phyloP scores from a whole-genome alignment of 1,140 invertebrate species.

The Drosophila novamexicana region DNA sequence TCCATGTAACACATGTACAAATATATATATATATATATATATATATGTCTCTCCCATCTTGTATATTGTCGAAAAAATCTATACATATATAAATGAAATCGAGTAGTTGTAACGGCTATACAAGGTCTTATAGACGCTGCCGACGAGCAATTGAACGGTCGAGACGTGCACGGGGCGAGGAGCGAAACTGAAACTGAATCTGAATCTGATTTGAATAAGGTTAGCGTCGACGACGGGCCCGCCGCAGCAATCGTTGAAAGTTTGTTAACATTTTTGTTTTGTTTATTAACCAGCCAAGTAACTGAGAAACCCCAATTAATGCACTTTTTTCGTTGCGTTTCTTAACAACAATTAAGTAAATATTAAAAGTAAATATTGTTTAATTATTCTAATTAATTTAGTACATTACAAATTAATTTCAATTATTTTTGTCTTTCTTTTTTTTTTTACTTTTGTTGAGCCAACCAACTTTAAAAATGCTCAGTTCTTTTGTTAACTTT shows the following conservation, averaged over 20 bases:
- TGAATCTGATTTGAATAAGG: slow-evolving; percentile 77
- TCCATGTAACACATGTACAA: slow-evolving; percentile 13
- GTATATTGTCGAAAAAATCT: neutral
- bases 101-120: slow-evolving; percentile 83
- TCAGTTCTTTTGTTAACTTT: slow-evolving; percentile 13
- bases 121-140: slow-evolving; percentile 85
- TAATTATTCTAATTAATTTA: slow-evolving; percentile 2
- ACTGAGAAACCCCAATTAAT: slow-evolving; percentile 19
- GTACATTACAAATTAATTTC: slow-evolving; percentile 11
- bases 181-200: slow-evolving; percentile 65
- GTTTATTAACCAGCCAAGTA: slow-evolving; percentile 63
- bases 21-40: slow-evolving; percentile 24
- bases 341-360: slow-evolving; percentile 20
- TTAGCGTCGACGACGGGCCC: slow-evolving; percentile 70
- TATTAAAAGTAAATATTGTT: slow-evolving; percentile 20
- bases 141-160: slow-evolving; percentile 84
- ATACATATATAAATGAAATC: neutral
- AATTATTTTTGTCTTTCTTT: neutral
- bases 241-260: slow-evolving; percentile 68
- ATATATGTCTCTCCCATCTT: slow-evolving; percentile 19
- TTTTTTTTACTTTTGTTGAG: slow-evolving; percentile 18
- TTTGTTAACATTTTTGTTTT: slow-evolving; percentile 48
- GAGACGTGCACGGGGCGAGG: slow-evolving; percentile 77
- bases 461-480: slow-evolving; percentile 11
- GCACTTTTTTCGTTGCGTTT: slow-evolving; percentile 22